These are phyloP conservation scores for Hirtodrosophila duncani DNA, from an alignment of 2,888 invertebrate species.

Conservation along the genomic window DNA sequence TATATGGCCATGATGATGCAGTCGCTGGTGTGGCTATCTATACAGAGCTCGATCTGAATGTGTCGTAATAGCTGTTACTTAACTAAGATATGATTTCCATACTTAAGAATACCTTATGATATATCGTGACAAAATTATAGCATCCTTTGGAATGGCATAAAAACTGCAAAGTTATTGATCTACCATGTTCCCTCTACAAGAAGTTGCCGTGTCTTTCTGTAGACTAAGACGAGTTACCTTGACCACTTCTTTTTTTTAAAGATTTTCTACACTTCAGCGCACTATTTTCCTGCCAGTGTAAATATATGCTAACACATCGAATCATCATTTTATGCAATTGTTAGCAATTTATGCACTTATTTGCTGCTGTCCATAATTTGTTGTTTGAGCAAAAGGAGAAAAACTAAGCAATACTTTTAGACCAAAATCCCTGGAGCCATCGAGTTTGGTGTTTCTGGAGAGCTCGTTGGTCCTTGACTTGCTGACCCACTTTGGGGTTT, in stretches of 20 bases:
- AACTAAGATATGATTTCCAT: background rate
- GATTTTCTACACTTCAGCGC: no score
- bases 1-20: constrained; percentile 82
- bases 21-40: constrained; percentile 82
- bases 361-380: constrained; percentile 62
- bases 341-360: constrained; percentile 62
- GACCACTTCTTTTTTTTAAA: no score
- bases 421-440: constrained; percentile 39
- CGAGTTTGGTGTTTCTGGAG: no score
- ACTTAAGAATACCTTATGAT: no score
- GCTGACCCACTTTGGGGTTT: constrained; percentile 68
- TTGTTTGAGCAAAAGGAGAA: constrained; percentile 7
- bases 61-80: constrained; percentile 81
- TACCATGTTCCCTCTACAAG: no score
- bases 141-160: no score
- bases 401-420: constrained; percentile 2
- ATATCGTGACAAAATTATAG: no score
- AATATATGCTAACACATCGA: constrained; percentile 24
- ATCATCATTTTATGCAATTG: constrained; percentile 67
- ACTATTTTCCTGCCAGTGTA: background rate
- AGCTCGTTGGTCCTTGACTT: constrained; percentile 61
- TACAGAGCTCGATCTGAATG: constrained; percentile 82
- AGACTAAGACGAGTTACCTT: no score
- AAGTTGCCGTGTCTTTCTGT: no score
- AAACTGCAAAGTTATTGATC: no score